Evolutionary conservation across 2,113 vertebrate genomes (phyloP), one percentile per base, ranked within the genome.

Genomic region (Centrocercus urophasianus): DNA sequence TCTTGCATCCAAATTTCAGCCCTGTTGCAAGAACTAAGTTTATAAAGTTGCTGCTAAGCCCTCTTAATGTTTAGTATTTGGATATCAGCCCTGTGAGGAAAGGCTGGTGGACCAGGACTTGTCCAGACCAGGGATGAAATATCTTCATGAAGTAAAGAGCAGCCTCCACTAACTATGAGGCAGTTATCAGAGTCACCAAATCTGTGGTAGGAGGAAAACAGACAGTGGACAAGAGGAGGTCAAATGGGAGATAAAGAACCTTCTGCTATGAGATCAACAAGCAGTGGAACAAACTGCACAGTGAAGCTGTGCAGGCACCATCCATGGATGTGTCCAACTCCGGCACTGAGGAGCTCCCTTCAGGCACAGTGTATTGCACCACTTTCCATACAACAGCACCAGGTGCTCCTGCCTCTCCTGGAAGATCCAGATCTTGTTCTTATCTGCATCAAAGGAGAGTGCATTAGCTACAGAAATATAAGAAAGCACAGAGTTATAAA

Each of bases 381-480:
- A 6, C 12, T 76, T 89, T 36, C 40, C 1, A 0, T 6, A 19
- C 0, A 3, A 54, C 43, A 59, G 20, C 4, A 18, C 42, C 0
- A 0, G 40, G 63, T 27, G 45, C n/a, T 85, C 28, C 34, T 2
- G 11, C 56, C 50, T 87, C 81, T 91, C 19, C 67, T 52, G 79
- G 42, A 52, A 85, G 38, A 77, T 47, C 59, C 50, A 70, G 42
- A 32, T 5, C 72, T 70, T 34, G 21, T 12, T 69, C 81, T 65
- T 32, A 24, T 69, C 67, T 57, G 45, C 18, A 13, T 50, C 74
- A 94, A 59, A 6, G 42, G 42, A 30, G 50, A 77, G 45, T 34
- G n/a, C n/a, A 20, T 32, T 48, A 50, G 21, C 38, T 82, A 61
- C 64, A 47, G 48, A 64, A 84, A 71, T 56, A 67, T 16, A 45